Evolutionary conservation across 2,797 vertebrate genomes (phyloP).

Genomic region (Cryptoblepharus egeriae): DNA sequence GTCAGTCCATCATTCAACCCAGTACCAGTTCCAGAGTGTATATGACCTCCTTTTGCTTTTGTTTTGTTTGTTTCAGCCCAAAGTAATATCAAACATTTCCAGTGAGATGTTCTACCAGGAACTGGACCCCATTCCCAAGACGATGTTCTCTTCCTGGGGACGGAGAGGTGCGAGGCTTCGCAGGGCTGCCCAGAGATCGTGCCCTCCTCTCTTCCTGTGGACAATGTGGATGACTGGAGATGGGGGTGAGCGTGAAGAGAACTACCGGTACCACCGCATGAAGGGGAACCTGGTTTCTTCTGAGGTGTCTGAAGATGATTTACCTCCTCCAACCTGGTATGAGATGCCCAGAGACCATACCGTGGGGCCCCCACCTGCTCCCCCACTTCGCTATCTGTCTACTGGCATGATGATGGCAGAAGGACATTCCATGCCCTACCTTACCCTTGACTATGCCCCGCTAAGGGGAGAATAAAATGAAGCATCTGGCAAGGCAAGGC

Average conservation of each 20-base stretch:
- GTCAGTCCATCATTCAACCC: no score
- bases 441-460: not conserved
- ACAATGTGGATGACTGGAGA: slow-evolving; percentile 37
- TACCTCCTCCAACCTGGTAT: not conserved
- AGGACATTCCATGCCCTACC: not conserved
- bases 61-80: slow-evolving; percentile 25
- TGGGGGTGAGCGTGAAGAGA: slow-evolving; percentile 39
- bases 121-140: not conserved
- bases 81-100: not conserved
- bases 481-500: not conserved
- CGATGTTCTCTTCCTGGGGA: not conserved
- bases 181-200: not conserved
- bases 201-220: not conserved
- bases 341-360: not conserved
- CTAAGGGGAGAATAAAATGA: not conserved
- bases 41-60: not conserved
- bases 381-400: slow-evolving; percentile 4
- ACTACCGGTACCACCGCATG: slow-evolving; percentile 35
- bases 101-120: not conserved
- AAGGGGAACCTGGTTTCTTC: slow-evolving; percentile 25
- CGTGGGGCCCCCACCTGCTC: not conserved
- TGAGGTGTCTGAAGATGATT: not conserved
- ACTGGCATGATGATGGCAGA: slow-evolving; percentile 1
- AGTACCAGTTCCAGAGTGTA: not conserved
- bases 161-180: not conserved